These are phyloP conservation scores for Antechinus stuartii DNA, from an alignment of 2,113 vertebrate genomes.

Conservation along the genomic window DNA sequence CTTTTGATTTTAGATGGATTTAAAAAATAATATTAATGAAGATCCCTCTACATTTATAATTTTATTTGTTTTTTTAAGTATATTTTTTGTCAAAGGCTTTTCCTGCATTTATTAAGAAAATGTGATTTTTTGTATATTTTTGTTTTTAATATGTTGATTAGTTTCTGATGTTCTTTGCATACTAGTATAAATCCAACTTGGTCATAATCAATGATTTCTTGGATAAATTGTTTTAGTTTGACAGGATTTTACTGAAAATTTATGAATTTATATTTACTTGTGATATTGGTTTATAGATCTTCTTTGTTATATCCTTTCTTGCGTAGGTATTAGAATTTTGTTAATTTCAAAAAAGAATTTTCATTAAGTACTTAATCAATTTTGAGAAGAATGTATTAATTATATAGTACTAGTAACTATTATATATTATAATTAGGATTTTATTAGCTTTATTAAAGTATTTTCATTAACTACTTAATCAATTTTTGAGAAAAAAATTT, in stretches of 20 bases:
- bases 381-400: neutral
- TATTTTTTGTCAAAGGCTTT: neutral
- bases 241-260: neutral
- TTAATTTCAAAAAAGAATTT: neutral
- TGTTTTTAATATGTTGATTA: neutral
- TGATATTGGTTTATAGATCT: neutral
- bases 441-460: no score
- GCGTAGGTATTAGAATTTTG: neutral
- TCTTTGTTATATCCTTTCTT: neutral
- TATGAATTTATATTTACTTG: neutral
- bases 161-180: neutral
- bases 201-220: neutral
- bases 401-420: neutral
- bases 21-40: neutral
- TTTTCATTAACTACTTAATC: no score
- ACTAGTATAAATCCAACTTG: neutral
- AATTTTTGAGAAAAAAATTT: no score
- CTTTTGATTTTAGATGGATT: neutral
- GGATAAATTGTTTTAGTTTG: neutral
- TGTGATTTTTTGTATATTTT: neutral
- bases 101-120: neutral
- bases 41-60: neutral
- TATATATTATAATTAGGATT: neutral
- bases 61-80: neutral
- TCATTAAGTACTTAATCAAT: neutral